A percentile compares a stretch with the other conserved stretches of the same genome.
These are phyloP conservation scores for Acridotheres tristis DNA, from an alignment of 2,797 vertebrate species.

Conservation along the genomic window DNA sequence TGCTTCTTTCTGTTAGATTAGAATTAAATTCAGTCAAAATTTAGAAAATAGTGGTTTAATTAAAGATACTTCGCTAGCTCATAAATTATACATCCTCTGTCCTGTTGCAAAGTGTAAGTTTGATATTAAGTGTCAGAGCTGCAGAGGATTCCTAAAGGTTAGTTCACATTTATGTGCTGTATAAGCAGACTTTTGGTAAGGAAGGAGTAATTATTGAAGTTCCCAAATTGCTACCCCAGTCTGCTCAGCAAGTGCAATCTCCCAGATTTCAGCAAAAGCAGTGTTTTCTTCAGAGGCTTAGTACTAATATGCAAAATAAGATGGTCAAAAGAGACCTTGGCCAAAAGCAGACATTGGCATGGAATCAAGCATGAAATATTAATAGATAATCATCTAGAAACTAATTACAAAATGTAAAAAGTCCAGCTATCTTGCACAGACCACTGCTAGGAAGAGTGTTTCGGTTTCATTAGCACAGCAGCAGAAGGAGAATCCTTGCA, in stretches of 20 bases:
- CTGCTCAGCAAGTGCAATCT: background rate
- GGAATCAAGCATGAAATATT: conserved; percentile 22
- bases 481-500: background rate
- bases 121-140: conserved; percentile 52
- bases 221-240: conserved; percentile 3
- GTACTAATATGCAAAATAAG: background rate
- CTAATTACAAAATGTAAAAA: conserved; percentile 31
- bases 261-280: background rate
- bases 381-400: conserved; percentile 58
- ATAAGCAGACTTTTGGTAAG: background rate
- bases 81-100: conserved; percentile 43
- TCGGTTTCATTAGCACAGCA: conserved; percentile 6
- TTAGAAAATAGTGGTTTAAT: conserved; percentile 66
- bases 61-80: conserved; percentile 50
- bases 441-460: background rate
- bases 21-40: conserved; percentile 70
- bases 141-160: conserved; percentile 54
- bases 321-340: background rate
- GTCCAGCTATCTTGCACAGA: background rate
- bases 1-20: conserved; percentile 61
- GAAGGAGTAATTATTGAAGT: conserved; percentile 25
- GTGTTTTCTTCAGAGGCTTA: background rate
- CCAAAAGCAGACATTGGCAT: conserved; percentile 2
- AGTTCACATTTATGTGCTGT: background rate
- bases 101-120: background rate